These are phyloP conservation scores for Lethenteron camtschaticum DNA, from an alignment of 2,113 vertebrate species.

Conservation along the genomic window DNA sequence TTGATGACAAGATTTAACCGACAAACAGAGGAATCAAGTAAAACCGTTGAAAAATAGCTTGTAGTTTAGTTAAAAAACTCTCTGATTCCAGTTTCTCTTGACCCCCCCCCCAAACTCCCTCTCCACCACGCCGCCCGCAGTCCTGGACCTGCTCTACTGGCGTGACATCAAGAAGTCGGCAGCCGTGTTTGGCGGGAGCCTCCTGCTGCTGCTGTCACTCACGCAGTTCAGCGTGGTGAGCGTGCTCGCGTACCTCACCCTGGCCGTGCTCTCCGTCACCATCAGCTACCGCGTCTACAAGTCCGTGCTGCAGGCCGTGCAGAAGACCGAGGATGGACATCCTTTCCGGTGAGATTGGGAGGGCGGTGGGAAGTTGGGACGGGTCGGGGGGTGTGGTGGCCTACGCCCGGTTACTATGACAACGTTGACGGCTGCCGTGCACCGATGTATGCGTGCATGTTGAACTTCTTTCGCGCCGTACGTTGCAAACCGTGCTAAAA, in stretches of 20 bases:
- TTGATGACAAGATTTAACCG: no score
- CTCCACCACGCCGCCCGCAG: slow-evolving; percentile 20
- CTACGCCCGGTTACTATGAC: no score
- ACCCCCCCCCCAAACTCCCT: no score
- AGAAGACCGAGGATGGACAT: slow-evolving; percentile 94
- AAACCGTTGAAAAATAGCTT: no score
- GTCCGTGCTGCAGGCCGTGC: slow-evolving; percentile 89
- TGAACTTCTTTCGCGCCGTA: no score
- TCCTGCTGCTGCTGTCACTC: slow-evolving; percentile 88
- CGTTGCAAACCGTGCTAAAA: no score
- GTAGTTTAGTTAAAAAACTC: no score
- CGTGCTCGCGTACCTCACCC: slow-evolving; percentile 73
- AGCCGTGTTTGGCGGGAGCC: slow-evolving; percentile 61
- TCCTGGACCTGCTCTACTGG: slow-evolving; percentile 89
- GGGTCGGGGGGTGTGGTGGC: no score
- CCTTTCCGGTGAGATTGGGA: slow-evolving; percentile 71
- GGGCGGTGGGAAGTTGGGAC: not conserved
- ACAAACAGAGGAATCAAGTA: no score
- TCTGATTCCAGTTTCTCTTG: no score
- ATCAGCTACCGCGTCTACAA: slow-evolving; percentile 99
- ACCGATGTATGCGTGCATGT: no score
- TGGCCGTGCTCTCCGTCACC: slow-evolving; percentile 78
- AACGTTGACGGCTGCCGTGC: no score
- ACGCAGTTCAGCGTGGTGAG: slow-evolving; percentile 98
- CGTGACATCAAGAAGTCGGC: slow-evolving; percentile 81